Conservation (phyloP, 2,113 vertebrate genomes). For the Phyllostomus hastatus region DNA sequence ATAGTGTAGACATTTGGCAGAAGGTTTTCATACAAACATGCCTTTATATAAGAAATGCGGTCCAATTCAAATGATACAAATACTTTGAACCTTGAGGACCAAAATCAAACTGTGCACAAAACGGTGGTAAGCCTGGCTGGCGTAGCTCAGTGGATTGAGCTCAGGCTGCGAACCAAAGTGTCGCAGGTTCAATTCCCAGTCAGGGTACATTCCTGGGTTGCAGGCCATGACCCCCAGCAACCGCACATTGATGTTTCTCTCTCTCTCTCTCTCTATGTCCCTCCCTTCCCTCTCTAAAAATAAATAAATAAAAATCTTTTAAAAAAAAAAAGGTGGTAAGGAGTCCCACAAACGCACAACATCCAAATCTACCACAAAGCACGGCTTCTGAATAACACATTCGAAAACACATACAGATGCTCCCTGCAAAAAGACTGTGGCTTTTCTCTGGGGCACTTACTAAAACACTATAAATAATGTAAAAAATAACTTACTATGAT, state of each 20-base stretch:
- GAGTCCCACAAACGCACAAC: neutral
- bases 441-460: neutral
- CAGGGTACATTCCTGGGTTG: too few species aligned
- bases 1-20: neutral
- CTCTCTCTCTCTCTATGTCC: too few species aligned
- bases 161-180: too few species aligned
- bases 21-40: neutral
- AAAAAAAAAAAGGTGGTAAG: neutral
- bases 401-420: neutral
- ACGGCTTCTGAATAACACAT: neutral
- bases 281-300: too few species aligned
- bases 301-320: too few species aligned
- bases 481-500: slow-evolving; percentile 41
- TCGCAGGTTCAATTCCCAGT: too few species aligned
- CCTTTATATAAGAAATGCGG: neutral
- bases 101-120: neutral
- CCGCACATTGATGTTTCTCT: too few species aligned
- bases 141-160: too few species aligned
- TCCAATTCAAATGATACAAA: neutral
- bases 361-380: neutral
- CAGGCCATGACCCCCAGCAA: too few species aligned
- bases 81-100: neutral
- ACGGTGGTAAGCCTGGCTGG: too few species aligned
- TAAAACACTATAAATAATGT: slow-evolving; percentile 29
- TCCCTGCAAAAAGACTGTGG: neutral